Base-by-base conservation (phyloP, 64 coral and sea anemone genomes). In the Dendrophyllia cribrosa region DNA sequence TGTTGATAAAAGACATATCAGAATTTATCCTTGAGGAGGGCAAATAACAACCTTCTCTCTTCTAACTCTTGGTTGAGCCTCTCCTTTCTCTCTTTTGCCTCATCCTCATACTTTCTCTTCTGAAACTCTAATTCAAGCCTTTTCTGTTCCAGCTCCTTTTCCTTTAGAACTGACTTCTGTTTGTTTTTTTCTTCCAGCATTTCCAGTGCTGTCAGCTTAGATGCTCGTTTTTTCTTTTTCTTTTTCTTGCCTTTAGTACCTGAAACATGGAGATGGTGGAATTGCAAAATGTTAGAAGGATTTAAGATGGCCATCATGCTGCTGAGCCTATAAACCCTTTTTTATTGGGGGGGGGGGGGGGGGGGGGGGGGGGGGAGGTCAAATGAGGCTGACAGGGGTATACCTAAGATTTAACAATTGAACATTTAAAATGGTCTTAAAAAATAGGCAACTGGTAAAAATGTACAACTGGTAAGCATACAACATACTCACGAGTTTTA, bases 21-120 rank as follows among this genome's bases (percentile, higher is more conserved):
- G 66, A 69, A 23, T 69, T 69, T 34, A 69, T 69, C n/a, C 66
- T 69, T 69, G 66, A 69, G 66, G 66, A 69, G 66, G 66, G 66
- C 66, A 69, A 69, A 69, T 69, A 69, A 69, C 66, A 69, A 69
- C 66, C 66, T 69, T 69, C 66, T 69, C 66, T 69, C 66, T 69
- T 69, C 66, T 24, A 26, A 69, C n/a, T 69, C n/a, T 69, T 69
- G 66, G 66, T 69, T 69, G 66, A 69, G 66, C 66, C 66, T 69
- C 66, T 69, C 66, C 66, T 69, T 69, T 69, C 66, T 69, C 66
- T 69, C 66, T 69, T 69, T 69, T 69, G 66, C 66, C 66, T 69
- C 24, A 69, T 25, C 66, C 66, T 69, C 66, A 69, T 69, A 69
- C 66, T 69, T 69, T 69, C 66, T 69, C 66, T 69, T 69, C 66